A percentile compares a stretch with the other conserved stretches of the same genome.
phyloP scores from a whole-genome alignment of 2,113 vertebrate species.

The Megaceryle torquata region DNA sequence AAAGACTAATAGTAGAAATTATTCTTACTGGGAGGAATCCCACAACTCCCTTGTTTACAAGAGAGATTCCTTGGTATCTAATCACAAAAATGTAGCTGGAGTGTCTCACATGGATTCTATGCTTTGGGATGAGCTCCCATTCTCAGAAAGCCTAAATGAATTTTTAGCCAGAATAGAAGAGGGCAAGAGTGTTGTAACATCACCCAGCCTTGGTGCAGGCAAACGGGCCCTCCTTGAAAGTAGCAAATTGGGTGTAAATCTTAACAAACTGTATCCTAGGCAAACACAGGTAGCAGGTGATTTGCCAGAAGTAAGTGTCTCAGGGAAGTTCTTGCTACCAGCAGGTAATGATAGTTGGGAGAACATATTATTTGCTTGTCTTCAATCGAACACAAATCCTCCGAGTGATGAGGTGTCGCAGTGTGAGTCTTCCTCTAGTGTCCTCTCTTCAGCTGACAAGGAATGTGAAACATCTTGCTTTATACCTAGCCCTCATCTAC shows the following conservation, averaged over 20 bases:
- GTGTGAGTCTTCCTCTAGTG: neutral
- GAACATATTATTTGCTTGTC: neutral
- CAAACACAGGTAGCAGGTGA: neutral
- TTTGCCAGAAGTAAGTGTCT: neutral
- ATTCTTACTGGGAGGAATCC: neutral
- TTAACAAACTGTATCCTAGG: neutral
- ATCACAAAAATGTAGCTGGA: neutral
- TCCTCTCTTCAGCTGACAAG: neutral
- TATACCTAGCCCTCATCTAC: neutral
- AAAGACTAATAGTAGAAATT: neutral
- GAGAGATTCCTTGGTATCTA: neutral
- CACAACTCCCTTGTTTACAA: neutral
- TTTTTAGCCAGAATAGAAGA: constrained; percentile 72
- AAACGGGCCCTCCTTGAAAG: neutral
- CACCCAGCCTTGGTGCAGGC: neutral
- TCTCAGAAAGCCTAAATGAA: constrained; percentile 78
- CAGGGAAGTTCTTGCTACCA: neutral
- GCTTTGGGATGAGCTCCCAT: constrained; percentile 75
- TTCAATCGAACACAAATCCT: neutral
- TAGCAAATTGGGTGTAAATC: neutral
- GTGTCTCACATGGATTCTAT: neutral
- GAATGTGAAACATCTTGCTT: neutral
- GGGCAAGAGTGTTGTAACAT: neutral
- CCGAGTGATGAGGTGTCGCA: neutral
- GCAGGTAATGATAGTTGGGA: neutral